phyloP scores from a whole-genome alignment of 23 tunicate species.

The Trididemnum nubilum region DNA sequence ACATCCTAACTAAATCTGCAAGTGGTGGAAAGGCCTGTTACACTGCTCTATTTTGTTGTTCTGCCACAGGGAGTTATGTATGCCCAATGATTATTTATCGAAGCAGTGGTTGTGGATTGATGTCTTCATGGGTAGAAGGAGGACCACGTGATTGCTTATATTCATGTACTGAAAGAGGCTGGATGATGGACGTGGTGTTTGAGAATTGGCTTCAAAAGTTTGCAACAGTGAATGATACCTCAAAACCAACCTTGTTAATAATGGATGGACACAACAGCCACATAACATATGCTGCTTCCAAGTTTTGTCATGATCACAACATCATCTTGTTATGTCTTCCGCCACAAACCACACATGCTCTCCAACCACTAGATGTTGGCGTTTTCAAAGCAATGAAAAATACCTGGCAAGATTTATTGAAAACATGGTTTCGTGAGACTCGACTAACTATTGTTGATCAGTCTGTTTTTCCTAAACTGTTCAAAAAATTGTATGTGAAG shows the following conservation, averaged over 20 bases:
- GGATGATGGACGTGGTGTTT: neutral
- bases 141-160: neutral
- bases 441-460: neutral
- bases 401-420: neutral
- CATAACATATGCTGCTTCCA: neutral
- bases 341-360: neutral
- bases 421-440: neutral
- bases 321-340: neutral
- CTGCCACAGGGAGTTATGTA: neutral
- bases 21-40: neutral
- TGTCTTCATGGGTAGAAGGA: neutral
- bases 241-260: neutral
- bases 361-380: neutral
- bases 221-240: neutral
- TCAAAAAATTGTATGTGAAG: neutral
- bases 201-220: neutral
- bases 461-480: neutral
- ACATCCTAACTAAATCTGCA: neutral
- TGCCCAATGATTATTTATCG: neutral
- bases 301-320: neutral
- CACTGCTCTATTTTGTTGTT: neutral
- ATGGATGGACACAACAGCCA: neutral
- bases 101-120: neutral
- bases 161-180: neutral
- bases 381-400: neutral